Conservation (phyloP, 2,797 vertebrate species). For the Lophius americanus region DNA sequence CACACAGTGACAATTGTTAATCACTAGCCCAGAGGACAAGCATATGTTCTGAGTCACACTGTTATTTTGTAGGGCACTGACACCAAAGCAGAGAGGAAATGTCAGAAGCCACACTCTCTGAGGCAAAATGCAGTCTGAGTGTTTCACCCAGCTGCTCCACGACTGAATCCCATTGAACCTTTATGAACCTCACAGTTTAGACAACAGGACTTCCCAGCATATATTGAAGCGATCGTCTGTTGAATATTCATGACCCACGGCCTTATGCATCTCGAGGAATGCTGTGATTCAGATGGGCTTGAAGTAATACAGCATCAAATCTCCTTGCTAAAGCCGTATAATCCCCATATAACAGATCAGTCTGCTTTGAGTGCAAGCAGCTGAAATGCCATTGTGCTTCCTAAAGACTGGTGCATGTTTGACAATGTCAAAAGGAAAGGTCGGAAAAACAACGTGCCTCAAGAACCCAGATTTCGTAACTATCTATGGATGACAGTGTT, state of each 20-base stretch:
- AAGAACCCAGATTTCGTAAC: too few relatives aligned
- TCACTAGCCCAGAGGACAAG: constrained; percentile 19
- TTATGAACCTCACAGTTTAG: constrained; percentile 15
- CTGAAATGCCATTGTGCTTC: background rate
- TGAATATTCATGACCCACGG: constrained; percentile 37
- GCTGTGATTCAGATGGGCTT: constrained; percentile 6
- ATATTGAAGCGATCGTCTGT: constrained; percentile 2
- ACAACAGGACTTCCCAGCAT: background rate
- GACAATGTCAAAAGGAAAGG: too few relatives aligned
- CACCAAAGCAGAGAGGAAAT: constrained; percentile 29
- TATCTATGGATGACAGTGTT: too few relatives aligned
- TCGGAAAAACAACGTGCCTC: too few relatives aligned
- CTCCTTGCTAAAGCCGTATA: too few relatives aligned
- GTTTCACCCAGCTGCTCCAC: constrained; percentile 19
- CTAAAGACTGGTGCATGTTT: background rate
- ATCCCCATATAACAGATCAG: background rate
- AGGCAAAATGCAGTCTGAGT: background rate
- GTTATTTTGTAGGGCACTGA: constrained; percentile 1
- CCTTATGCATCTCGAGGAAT: constrained; percentile 20
- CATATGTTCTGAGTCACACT: constrained; percentile 26
- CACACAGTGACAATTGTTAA: constrained; percentile 44
- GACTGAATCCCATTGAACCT: constrained; percentile 2
- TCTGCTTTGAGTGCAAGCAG: background rate
- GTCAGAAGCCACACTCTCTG: constrained; percentile 15
- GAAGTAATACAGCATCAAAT: constrained; percentile 4